A percentile compares a stretch with the other conserved stretches of the same genome.
These are phyloP conservation scores for Dasyprocta punctata DNA, from an alignment of 2,113 vertebrate species.

Conservation along the genomic window DNA sequence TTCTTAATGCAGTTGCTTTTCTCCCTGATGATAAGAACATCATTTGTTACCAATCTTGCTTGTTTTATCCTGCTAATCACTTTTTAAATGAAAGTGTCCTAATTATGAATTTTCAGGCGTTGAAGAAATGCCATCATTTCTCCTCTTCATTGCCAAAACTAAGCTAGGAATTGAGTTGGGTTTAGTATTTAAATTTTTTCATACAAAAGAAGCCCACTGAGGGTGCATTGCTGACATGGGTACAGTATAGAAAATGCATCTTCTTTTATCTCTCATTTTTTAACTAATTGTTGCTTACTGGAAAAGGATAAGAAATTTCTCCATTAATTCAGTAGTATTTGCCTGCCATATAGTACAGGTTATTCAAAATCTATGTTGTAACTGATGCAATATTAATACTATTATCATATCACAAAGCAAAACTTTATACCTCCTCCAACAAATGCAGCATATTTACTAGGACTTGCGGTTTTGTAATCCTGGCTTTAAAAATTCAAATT, in stretches of 20 bases:
- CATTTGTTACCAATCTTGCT: no score
- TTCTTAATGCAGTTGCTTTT: neutral
- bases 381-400: neutral
- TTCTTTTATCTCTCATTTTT: neutral
- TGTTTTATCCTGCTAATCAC: neutral
- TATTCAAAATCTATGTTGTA: neutral
- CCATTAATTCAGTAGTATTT: neutral
- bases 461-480: no score
- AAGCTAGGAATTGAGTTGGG: neutral
- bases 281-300: neutral
- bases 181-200: neutral
- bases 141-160: neutral
- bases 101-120: neutral
- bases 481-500: no score
- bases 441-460: no score
- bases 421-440: accelerated
- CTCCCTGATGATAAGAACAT: no score
- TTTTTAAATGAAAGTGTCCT: neutral
- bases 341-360: neutral
- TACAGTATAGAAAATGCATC: neutral
- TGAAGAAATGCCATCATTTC: neutral
- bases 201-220: neutral
- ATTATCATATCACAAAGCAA: neutral
- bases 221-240: no score
- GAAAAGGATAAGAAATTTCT: neutral